phyloP scores from a whole-genome alignment of 2,888 invertebrate genomes.

The Caenorhabditis japonica region DNA sequence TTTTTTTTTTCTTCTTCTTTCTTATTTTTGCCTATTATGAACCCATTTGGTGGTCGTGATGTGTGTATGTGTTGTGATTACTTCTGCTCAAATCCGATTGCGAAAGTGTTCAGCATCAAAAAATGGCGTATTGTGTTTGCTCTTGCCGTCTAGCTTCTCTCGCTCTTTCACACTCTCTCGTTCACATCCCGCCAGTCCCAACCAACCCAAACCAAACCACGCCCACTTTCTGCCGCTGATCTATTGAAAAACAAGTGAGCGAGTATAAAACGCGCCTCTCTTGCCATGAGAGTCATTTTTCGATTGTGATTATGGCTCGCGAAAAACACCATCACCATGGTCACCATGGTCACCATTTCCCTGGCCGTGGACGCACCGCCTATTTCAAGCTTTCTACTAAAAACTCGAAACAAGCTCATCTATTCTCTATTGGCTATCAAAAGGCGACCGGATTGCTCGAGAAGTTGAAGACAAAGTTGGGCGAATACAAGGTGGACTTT shows the following conservation, averaged over 20 bases:
- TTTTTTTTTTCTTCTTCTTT: constrained; percentile 7
- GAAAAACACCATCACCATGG: too few relatives aligned
- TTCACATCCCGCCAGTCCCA: too few relatives aligned
- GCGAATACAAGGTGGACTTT: constrained; percentile 34
- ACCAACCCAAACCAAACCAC: background rate
- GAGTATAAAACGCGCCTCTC: constrained; percentile 40
- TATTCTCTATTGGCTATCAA: constrained; percentile 39
- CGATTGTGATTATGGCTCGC: constrained; percentile 40
- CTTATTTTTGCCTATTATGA: constrained; percentile 15
- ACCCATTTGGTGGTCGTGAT: constrained; percentile 33
- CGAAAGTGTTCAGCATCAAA: constrained; percentile 52
- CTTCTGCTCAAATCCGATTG: too few relatives aligned
- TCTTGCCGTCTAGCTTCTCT: constrained; percentile 37
- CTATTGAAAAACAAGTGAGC: constrained; percentile 42
- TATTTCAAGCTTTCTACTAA: constrained; percentile 44
- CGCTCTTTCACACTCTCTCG: constrained; percentile 6
- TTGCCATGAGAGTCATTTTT: too few relatives aligned
- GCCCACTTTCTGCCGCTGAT: constrained; percentile 50
- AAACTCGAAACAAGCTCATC: constrained; percentile 44
- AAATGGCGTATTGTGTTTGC: constrained; percentile 40
- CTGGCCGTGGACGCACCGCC: constrained; percentile 20
- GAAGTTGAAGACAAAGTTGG: constrained; percentile 36
- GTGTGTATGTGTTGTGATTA: constrained; percentile 25
- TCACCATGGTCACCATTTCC: constrained; percentile 12
- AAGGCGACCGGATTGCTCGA: constrained; percentile 26